Percentiles rank a stretch among this genome's conserved stretches.
Evolutionary conservation across 2,113 vertebrate species (phyloP).

Genomic region (Dascyllus trimaculatus): DNA sequence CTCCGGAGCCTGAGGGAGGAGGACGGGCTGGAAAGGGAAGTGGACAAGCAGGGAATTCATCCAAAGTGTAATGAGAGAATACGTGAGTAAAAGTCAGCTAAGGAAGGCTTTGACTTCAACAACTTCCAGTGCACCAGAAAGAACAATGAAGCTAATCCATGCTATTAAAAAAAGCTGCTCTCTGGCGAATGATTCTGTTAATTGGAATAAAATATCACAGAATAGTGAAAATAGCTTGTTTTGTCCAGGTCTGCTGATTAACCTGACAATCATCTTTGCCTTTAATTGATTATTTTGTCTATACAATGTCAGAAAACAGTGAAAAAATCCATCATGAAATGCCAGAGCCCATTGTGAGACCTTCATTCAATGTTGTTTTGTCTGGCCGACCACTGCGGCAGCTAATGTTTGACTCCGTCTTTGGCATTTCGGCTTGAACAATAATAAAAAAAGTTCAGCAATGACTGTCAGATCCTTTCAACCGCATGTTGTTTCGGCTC

Average conservation of each 20-base stretch:
- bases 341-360: not conserved
- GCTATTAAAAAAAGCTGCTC: not conserved
- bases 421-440: not conserved
- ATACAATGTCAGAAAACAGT: not conserved
- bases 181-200: too few species aligned
- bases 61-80: constrained; percentile 26
- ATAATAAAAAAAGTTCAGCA: too few species aligned
- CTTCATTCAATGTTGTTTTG: not conserved
- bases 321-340: not conserved
- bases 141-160: not conserved
- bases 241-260: not conserved
- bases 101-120: not conserved
- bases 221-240: too few species aligned
- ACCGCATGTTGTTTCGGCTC: too few species aligned
- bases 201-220: too few species aligned
- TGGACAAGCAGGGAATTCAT: constrained; percentile 27
- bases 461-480: too few species aligned
- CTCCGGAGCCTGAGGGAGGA: constrained; percentile 43
- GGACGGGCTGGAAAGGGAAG: constrained; percentile 1
- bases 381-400: not conserved
- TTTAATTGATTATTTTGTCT: not conserved
- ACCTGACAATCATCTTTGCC: not conserved
- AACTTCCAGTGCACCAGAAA: not conserved
- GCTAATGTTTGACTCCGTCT: not conserved
- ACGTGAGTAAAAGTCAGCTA: not conserved